Base-by-base conservation (phyloP, 2,888 invertebrate species). In the Mylabris sibirica region DNA sequence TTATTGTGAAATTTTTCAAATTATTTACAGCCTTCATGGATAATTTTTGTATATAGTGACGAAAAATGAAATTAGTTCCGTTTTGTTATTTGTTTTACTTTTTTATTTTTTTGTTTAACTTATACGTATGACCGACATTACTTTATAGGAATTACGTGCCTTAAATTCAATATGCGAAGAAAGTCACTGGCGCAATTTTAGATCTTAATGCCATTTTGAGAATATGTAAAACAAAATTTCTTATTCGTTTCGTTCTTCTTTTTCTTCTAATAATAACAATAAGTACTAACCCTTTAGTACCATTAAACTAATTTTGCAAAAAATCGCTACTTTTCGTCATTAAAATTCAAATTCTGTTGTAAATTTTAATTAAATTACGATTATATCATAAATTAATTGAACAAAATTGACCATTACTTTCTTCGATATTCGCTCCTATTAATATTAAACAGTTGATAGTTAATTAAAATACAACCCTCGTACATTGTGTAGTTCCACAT, bases 401-500 rank as follows among this genome's bases (percentile, higher is more conserved):
- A 76, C 74, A 74, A 68, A 69, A 70, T 70, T 67, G 78, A 76
- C 73, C 73, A 79, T 75, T 76, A 81, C 82, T 81, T 80, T 79
- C 80, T 78, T 80, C 74, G 75, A 68, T 75, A 78, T 72, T 77
- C 76, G 71, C 78, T 76, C 78, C 75, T 72, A 78, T 78, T 75
- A 80, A 79, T 78, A 79, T 79, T 80, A 78, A 78, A 75, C 67
- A 76, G 71, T 68, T 68, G 66, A 63, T 63, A 73, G 67, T 70
- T 77, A 70, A 73, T 83, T 82, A 76, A 78, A 71, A 82, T 79
- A 77, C 83, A 78, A 76, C 77, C 76, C 79, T 80, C 80, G 82
- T 80, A 69, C 73, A 72, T n/a, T n/a, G 77, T 77, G 78, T 73
- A 34, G 67, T 74, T 69, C 72, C 49, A 70, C 49, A 71, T 83